Conservation (phyloP, 2,797 vertebrate species). For the Falco cherrug region DNA sequence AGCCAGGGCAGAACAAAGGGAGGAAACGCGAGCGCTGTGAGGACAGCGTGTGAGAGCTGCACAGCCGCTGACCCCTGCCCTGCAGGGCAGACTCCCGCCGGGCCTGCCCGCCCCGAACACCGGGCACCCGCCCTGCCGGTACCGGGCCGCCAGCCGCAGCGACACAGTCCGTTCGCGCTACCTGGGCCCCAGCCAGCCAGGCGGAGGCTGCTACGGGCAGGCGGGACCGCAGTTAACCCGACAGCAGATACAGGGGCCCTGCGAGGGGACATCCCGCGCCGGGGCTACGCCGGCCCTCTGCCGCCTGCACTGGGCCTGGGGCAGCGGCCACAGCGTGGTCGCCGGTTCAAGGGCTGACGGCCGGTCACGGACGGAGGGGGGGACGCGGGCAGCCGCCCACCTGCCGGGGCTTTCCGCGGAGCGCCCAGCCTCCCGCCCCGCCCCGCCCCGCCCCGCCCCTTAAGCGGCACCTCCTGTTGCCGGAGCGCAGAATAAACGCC, state of each 20-base stretch:
- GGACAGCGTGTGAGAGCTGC: rapidly evolving
- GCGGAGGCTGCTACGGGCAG: rapidly evolving
- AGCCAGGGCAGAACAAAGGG: not conserved
- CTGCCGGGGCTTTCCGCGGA: too few species aligned
- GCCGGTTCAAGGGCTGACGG: too few species aligned
- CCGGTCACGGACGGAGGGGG: too few species aligned
- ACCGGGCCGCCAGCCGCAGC: not conserved
- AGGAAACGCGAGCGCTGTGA: rapidly evolving
- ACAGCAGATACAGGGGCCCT: rapidly evolving
- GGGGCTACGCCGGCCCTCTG: not conserved
- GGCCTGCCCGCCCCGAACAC: not conserved
- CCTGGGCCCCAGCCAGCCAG: rapidly evolving
- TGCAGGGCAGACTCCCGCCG: rapidly evolving
- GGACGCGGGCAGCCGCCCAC: too few species aligned
- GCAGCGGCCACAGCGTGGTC: too few species aligned
- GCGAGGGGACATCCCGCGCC: too few species aligned
- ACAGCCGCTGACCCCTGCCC: not conserved
- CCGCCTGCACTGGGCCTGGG: too few species aligned
- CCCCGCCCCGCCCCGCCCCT: too few species aligned
- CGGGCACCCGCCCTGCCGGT: rapidly evolving
- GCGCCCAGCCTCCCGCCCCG: too few species aligned
- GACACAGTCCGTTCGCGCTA: rapidly evolving
- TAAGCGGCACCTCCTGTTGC: too few species aligned
- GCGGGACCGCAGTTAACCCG: rapidly evolving
- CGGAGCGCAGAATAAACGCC: rapidly evolving